Percentiles rank a stretch among this genome's conserved stretches.
Evolutionary conservation across 2,113 vertebrate genomes (phyloP).

Genomic region (Alouatta palliata): DNA sequence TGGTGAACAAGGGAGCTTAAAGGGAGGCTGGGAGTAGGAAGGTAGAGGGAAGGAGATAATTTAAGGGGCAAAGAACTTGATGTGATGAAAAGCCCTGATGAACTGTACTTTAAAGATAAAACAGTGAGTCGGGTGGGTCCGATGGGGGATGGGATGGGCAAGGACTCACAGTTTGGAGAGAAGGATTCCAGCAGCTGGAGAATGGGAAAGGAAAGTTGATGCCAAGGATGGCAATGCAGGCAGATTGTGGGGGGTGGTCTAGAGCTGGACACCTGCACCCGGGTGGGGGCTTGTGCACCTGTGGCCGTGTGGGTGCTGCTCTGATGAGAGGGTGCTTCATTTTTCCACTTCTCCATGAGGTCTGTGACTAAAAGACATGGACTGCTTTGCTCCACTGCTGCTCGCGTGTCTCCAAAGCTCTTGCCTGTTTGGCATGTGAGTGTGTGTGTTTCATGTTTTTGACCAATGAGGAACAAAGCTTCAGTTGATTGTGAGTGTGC

Average conservation of each 20-base stretch:
- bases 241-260: neutral
- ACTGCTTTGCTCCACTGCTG: neutral
- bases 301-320: fast-evolving
- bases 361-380: neutral
- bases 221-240: neutral
- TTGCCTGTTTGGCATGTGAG: neutral
- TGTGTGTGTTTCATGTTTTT: neutral
- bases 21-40: neutral
- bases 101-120: neutral
- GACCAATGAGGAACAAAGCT: neutral
- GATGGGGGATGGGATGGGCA: fast-evolving
- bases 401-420: neutral
- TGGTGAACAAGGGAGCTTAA: neutral
- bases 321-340: neutral
- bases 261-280: neutral
- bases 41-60: neutral
- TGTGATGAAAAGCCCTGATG: neutral
- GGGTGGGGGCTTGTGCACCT: no score
- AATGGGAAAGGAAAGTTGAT: neutral
- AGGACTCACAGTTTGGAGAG: neutral
- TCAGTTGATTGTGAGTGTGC: no score
- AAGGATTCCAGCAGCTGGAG: neutral
- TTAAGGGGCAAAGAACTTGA: neutral
- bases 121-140: no score
- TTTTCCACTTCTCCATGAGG: neutral